Evolutionary conservation across 2,888 invertebrate genomes (phyloP).

Genomic region (Lasioglossum morio): DNA sequence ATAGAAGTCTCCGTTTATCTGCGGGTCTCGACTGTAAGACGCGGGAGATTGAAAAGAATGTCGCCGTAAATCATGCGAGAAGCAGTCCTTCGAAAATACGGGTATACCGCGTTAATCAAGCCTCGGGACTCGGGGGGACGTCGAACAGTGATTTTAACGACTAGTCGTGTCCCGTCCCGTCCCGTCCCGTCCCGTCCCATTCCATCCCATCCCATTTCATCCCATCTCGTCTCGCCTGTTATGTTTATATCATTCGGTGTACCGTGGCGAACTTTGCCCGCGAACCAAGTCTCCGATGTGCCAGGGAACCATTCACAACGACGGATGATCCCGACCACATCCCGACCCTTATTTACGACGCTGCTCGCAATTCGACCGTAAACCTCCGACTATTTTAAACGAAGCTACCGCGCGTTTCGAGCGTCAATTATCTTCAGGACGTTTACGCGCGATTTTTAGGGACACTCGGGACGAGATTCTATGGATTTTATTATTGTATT

Average conservation of each 20-base stretch:
- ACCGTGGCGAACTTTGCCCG: slow-evolving; percentile 15
- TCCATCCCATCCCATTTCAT: too few relatives aligned
- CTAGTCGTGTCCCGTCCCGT: not conserved
- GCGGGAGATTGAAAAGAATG: slow-evolving; percentile 7
- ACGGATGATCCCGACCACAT: not conserved
- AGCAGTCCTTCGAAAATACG: slow-evolving; percentile 38
- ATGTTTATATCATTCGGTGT: slow-evolving; percentile 40
- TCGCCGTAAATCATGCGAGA: slow-evolving; percentile 40
- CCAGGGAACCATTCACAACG: not conserved
- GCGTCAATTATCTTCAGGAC: not conserved
- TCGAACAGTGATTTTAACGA: slow-evolving; percentile 49
- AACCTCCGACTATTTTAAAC: not conserved
- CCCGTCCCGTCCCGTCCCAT: not conserved
- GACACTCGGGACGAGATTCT: not conserved
- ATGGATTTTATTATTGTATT: too few relatives aligned
- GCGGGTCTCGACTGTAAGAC: not conserved
- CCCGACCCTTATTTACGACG: not conserved
- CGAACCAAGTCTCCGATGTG: not conserved
- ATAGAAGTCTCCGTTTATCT: not conserved
- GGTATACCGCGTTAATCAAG: slow-evolving; percentile 42
- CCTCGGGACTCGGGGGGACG: slow-evolving; percentile 1
- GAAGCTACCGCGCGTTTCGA: not conserved
- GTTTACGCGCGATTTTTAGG: slow-evolving; percentile 3
- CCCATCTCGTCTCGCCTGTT: not conserved
- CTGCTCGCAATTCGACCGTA: not conserved